Evolutionary conservation across 2,888 invertebrate genomes (phyloP), one percentile per base, ranked within the genome.

Genomic region (Lottia gigantea): DNA sequence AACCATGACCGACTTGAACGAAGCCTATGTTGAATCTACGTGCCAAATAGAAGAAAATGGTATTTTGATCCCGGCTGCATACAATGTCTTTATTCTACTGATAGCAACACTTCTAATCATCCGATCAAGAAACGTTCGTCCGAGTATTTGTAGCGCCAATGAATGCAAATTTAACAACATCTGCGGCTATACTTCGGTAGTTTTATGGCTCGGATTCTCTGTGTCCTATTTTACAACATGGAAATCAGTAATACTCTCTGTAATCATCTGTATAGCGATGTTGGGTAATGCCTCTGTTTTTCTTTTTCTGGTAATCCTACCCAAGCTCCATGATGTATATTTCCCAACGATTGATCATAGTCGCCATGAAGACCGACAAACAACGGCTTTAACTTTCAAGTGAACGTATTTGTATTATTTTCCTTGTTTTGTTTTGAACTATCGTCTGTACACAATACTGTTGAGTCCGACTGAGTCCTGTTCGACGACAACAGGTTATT

Each of bases 121-220:
- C 11, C 40, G 40, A 40, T 40, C 40, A 8, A 40, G 40, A 40
- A 40, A 40, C 40, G 11, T 11, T 40, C 40, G 40, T 6, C 40
- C 40, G 1, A 40, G 40, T 8, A 40, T 40, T 40, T 40, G 40
- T 71, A 81, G 81, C 71, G 81, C 77, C 76, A 83, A 83, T 76
- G 83, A 83, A 67, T 79, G 80, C 2, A 77, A 80, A 62, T 82
- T 79, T 70, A 83, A 80, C 63, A 73, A 76, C 11, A 72, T 83
- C 65, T 82, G 77, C 64, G 79, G 83, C 7, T 83, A 81, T 75
- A 80, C 82, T 8, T 81, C 82, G 15, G 66, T 80, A 12, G 75
- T 83, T 31, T 77, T 83, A 46, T 82, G 82, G 82, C 67, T 81
- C 15, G 80, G 79, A 12, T 82, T 83, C 72, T 64, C 83, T 49